Conservation (phyloP, 2,113 vertebrate genomes). For the Urocitellus parryii region DNA sequence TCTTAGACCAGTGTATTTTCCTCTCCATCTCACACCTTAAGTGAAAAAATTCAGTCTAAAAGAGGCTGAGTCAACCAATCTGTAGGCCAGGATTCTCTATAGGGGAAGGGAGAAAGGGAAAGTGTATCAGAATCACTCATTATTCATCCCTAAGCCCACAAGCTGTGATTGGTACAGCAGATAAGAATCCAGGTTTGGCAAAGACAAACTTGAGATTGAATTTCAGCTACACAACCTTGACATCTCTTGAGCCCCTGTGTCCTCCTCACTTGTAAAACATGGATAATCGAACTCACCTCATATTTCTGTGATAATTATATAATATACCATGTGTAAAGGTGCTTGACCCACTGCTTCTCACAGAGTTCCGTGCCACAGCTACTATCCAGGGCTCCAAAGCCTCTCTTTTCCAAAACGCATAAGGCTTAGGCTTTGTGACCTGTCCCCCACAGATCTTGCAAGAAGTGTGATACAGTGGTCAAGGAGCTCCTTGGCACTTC, state of each 20-base stretch:
- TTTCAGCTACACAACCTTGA: neutral
- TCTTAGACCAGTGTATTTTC: neutral
- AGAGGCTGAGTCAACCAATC: neutral
- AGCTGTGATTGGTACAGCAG: neutral
- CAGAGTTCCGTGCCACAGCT: neutral
- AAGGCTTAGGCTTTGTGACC: neutral
- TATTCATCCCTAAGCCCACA: neutral
- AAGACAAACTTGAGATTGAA: neutral
- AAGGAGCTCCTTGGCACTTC: neutral
- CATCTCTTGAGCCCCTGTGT: neutral
- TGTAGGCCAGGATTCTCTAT: neutral
- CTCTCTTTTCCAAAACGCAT: neutral
- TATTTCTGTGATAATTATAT: neutral
- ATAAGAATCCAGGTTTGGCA: neutral
- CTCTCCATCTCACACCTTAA: neutral
- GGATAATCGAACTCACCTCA: neutral
- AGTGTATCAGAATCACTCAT: neutral
- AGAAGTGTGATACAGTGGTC: neutral
- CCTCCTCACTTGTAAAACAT: constrained; percentile 12
- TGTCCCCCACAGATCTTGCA: neutral
- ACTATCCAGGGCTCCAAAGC: neutral
- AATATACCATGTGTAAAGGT: neutral
- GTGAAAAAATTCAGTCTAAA: constrained; percentile 8
- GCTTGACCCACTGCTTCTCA: neutral
- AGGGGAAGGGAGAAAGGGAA: neutral